phyloP scores from a whole-genome alignment of 2,797 vertebrate species.

The Carduelis carduelis region DNA sequence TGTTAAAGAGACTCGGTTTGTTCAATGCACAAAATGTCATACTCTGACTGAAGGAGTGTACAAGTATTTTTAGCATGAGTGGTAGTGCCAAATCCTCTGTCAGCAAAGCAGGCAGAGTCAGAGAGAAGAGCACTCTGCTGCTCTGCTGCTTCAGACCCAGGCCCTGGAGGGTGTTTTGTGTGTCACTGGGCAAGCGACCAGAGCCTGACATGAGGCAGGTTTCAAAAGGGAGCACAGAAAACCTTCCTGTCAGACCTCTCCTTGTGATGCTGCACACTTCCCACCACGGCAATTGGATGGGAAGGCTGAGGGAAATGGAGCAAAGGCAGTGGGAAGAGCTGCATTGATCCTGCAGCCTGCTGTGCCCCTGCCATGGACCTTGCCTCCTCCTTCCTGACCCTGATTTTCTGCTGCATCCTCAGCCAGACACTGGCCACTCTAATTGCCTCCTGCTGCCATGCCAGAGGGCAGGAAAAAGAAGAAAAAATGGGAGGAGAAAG shows the following conservation, averaged over 20 bases:
- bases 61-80: background rate
- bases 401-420: background rate
- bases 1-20: background rate
- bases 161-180: background rate
- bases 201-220: background rate
- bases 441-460: background rate
- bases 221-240: background rate
- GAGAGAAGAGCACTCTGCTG: background rate
- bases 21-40: background rate
- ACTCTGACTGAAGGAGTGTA: background rate
- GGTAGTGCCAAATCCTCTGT: background rate
- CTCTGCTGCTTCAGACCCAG: background rate
- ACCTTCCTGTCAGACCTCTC: background rate
- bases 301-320: background rate
- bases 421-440: background rate
- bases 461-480: background rate
- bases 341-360: background rate
- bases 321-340: background rate
- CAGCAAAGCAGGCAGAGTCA: background rate
- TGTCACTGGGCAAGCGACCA: background rate
- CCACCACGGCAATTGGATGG: accelerated
- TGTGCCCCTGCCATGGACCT: background rate
- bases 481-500: background rate
- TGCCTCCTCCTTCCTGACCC: background rate
- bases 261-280: background rate